Conservation (phyloP, 2,113 vertebrate genomes). For the Chloroceryle aenea region DNA sequence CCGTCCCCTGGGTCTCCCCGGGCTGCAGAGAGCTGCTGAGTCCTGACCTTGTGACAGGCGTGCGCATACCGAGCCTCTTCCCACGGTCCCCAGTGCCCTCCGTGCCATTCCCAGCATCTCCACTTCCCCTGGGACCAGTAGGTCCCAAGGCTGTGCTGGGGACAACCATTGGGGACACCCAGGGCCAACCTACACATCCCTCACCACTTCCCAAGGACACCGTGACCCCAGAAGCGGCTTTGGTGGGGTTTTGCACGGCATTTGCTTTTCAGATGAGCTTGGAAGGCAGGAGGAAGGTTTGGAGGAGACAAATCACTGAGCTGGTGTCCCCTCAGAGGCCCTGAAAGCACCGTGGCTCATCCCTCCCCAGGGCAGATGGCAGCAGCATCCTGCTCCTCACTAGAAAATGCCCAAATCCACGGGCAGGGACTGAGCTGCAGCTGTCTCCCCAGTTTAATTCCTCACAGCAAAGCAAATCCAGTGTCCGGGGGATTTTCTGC, state of each 20-base stretch:
- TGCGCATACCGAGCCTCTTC: neutral
- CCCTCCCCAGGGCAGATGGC: neutral
- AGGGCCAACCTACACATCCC: neutral
- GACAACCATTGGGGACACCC: fast-evolving
- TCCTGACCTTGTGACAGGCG: neutral
- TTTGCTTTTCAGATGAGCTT: neutral
- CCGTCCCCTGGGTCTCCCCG: neutral
- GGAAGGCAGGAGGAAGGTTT: neutral
- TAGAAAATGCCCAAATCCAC: neutral
- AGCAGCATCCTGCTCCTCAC: neutral
- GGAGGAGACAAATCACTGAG: fast-evolving
- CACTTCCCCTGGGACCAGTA: neutral
- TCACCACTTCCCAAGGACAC: fast-evolving
- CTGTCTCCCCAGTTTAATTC: neutral
- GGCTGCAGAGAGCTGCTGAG: neutral
- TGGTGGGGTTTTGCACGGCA: fast-evolving
- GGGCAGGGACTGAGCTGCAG: neutral
- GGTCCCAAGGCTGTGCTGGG: fast-evolving
- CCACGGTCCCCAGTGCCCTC: neutral
- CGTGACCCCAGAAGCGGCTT: neutral
- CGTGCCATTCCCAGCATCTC: neutral
- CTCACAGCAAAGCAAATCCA: neutral
- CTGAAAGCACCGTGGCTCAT: fast-evolving
- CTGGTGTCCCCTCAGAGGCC: fast-evolving
- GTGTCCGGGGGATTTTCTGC: neutral